Percentiles rank a stretch among this genome's conserved stretches.
Evolutionary conservation across 2,888 invertebrate genomes (phyloP).

Genomic region (Polymixis flavicincta): DNA sequence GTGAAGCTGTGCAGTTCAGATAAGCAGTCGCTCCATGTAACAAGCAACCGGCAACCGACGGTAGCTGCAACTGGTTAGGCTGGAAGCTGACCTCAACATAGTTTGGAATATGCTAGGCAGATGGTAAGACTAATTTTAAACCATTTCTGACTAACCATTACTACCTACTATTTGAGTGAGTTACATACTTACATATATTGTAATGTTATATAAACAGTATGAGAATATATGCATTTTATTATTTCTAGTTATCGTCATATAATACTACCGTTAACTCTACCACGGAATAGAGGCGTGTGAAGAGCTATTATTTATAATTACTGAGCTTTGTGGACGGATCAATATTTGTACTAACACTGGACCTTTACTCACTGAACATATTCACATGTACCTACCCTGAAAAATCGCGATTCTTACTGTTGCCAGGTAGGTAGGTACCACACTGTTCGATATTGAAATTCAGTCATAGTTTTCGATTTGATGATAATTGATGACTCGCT

Average conservation of each 20-base stretch:
- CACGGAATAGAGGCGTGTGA: not conserved
- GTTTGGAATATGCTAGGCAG: no score
- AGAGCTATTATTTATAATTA: constrained; percentile 27
- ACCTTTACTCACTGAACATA: not conserved
- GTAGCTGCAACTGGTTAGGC: no score
- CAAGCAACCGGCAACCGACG: no score
- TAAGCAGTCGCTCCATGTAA: no score
- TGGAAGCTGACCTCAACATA: no score
- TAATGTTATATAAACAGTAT: not conserved
- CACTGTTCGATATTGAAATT: not conserved
- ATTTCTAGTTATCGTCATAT: not conserved
- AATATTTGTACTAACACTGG: constrained; percentile 4
- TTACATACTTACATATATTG: no score
- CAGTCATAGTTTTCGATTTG: no score
- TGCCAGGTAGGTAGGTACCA: no score
- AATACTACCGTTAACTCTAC: not conserved
- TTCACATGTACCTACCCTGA: not conserved
- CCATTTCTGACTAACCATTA: not conserved
- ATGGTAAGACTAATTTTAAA: not conserved
- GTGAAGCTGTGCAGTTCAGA: no score
- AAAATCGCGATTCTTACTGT: not conserved
- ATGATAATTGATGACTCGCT: not conserved
- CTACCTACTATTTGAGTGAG: no score
- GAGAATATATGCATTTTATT: not conserved
- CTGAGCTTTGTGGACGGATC: not conserved